phyloP scores from a whole-genome alignment of 2,888 invertebrate species.

The Rapana venosa region DNA sequence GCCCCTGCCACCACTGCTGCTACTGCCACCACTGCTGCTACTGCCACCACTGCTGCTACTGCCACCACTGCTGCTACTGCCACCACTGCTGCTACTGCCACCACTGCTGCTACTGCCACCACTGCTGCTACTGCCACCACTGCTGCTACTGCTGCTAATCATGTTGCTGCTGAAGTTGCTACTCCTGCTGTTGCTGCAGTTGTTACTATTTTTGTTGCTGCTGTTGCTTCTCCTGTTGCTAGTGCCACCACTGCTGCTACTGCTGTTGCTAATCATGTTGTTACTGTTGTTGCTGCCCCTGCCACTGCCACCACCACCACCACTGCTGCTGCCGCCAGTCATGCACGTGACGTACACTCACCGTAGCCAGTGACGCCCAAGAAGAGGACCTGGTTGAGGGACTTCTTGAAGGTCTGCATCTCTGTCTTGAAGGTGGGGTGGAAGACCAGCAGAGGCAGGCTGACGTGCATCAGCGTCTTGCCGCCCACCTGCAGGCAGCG shows the following conservation, averaged over 20 bases:
- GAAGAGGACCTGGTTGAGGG: conserved; percentile 39
- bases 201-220: background rate
- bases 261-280: background rate
- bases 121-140: background rate
- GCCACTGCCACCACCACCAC: too few relatives aligned
- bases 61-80: too few relatives aligned
- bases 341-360: background rate
- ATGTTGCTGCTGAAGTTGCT: background rate
- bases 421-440: conserved; percentile 34
- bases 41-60: too few relatives aligned
- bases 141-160: background rate
- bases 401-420: conserved; percentile 37
- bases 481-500: conserved; percentile 14
- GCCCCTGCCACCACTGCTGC: too few relatives aligned
- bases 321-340: too few relatives aligned
- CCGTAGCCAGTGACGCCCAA: conserved; percentile 28
- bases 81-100: too few relatives aligned
- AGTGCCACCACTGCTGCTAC: too few relatives aligned
- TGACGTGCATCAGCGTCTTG: conserved; percentile 16
- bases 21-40: too few relatives aligned
- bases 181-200: too few relatives aligned
- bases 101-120: background rate
- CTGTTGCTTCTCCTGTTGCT: background rate
- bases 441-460: conserved; percentile 38
- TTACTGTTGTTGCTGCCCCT: background rate